Evolutionary conservation across 1,140 invertebrate genomes (phyloP).

Genomic region (Heliconius himera): DNA sequence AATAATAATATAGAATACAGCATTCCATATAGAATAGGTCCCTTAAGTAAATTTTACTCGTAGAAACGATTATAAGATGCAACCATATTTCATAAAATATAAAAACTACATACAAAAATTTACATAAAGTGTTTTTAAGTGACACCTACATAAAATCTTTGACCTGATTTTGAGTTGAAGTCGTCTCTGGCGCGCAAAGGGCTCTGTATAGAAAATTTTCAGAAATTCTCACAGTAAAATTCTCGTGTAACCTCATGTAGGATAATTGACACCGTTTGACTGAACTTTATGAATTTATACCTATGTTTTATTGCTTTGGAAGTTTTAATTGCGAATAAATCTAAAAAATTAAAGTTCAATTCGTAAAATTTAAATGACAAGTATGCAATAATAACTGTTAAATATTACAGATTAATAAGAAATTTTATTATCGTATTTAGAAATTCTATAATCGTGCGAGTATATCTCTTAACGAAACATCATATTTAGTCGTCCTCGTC

Average conservation of each 20-base stretch:
- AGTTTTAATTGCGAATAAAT: not conserved
- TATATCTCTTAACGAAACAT: no score
- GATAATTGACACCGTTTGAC: constrained; percentile 1
- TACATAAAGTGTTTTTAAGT: not conserved
- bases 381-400: no score
- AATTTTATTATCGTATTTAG: no score
- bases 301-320: not conserved
- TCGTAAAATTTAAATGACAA: no score
- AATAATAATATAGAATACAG: not conserved
- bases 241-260: constrained; percentile 1
- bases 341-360: not conserved
- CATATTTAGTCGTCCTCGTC: no score
- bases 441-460: no score
- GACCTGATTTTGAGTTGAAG: not conserved
- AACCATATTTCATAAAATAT: not conserved
- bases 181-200: constrained; percentile 1
- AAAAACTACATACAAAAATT: not conserved
- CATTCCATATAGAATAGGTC: not conserved
- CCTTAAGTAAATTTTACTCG: not conserved
- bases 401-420: no score
- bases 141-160: constrained; percentile 2
- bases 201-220: not conserved
- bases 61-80: not conserved
- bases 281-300: not conserved
- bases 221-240: constrained; percentile 2